Evolutionary conservation across 30 jellyfish, hydroid and myxozoan genomes (phyloP), one percentile per base, ranked within the genome.

Genomic region (Hydractinia echinata): DNA sequence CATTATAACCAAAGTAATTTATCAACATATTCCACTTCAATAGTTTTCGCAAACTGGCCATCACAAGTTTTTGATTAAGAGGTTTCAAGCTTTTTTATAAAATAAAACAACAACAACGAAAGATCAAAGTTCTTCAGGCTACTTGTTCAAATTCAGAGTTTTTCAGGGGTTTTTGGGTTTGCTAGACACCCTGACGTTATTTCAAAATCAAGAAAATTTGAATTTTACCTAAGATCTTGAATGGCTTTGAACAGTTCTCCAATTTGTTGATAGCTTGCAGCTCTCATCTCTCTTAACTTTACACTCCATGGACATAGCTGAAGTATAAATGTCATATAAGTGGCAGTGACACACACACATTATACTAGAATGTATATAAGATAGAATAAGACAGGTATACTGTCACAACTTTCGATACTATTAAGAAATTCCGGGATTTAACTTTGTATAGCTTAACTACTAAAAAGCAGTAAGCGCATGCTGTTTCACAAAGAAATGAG

Each of bases 281-380:
- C 98, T 72, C 98, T 76, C 89, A 87, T 79, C 73, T 92, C 95
- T 21, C 98, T 83, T 13, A 92, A 70, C 8, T 39, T 14, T 7
- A 95, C 94, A 76, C 82, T 91, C 98, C 98, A 92, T 1, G 98
- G 98, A 67, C 96, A 83, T 14, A 83, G 71, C 97, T 90, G 77
- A n/a, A 73, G 48, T 8, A 48, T 13, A 60, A 51, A 87, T 10
- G 56, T 6, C 6, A 69, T 16, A 64, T 4, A 19, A 73, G 19
- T 58, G 69, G 15, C 15, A 58, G 18, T 56, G 68, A 56, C 10
- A n/a, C 10, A 56, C 68, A 56, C 68, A 56, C 68, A n/a, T 9
- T 9, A 56, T 9, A n/a, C 68, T n/a, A 30, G 44, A 30, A 30
- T 30, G 44, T 30, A 30, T 30, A 30, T 30, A 30, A 30, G 44